Base-by-base conservation (phyloP, 2,888 invertebrate species). In the Branchipolynoe longqiensis region DNA sequence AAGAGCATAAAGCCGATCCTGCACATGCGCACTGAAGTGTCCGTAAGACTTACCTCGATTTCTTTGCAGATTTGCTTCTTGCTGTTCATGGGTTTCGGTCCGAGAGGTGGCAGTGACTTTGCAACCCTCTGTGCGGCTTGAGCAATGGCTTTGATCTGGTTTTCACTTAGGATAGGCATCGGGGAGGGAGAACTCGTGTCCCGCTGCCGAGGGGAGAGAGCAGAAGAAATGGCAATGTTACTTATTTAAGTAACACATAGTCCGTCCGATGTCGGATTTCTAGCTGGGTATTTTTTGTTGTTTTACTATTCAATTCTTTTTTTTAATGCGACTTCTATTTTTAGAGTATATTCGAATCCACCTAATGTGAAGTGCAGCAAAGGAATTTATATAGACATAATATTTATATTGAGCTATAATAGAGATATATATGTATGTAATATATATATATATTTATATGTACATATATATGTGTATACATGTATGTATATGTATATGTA, bases 21-120 rank as follows among this genome's bases (percentile, higher is more conserved):
- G 28, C 18, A 64, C 56, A 1, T 56, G 56, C n/a, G 56, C 12
- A 12, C 56, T 56, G 56, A 22, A n/a, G n/a, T n/a, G 18, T 48
- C 8, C n/a, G n/a, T n/a, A 12, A n/a, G 25, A 31, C 74, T 74
- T 40, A 96, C 96, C 95, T 98, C 97, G 90, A 98, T 94, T 92
- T 98, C 98, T 92, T 97, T 97, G 91, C 97, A 97, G 93, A 98
- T 97, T 90, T 95, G 95, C 95, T 98, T 98, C 93, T 98, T 98
- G 86, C 96, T 96, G 91, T 97, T 98, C 69, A 94, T 97, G 0
- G 97, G 96, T 92, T 97, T 97, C 0, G 98, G 97, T 92, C 98
- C 97, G 87, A 97, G 95, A 87, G 96, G 96, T 3, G 98, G 97
- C 90, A 98, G 94, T 89, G 96, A 96, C 89, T 96, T 96, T 88